Conservation (phyloP, 1,140 invertebrate genomes). For the Drosophila obscura region DNA sequence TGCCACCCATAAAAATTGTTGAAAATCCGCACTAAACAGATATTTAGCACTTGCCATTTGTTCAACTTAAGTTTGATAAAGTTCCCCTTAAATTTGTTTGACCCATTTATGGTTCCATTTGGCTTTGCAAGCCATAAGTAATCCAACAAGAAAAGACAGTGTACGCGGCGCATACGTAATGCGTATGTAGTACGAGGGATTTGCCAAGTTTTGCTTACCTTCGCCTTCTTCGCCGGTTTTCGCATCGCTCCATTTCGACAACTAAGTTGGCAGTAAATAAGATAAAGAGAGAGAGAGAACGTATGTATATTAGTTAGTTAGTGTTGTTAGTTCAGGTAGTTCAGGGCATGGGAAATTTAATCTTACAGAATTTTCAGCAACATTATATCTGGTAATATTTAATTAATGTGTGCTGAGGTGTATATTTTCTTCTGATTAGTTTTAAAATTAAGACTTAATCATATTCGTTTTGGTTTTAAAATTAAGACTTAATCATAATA, state of each 20-base stretch:
- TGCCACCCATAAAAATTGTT: too few species aligned
- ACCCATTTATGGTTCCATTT: too few species aligned
- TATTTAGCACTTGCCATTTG: too few species aligned
- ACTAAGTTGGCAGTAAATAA: slow-evolving; percentile 44
- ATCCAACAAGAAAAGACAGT: not conserved
- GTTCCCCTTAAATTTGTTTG: too few species aligned
- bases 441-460: too few species aligned
- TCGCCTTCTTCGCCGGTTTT: slow-evolving; percentile 80
- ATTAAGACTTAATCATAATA: too few species aligned
- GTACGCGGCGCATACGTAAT: slow-evolving; percentile 43
- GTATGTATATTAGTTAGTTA: slow-evolving; percentile 36
- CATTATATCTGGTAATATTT: not conserved
- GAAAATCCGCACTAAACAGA: too few species aligned
- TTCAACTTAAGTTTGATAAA: too few species aligned
- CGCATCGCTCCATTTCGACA: slow-evolving; percentile 83
- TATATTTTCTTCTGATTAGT: too few species aligned
- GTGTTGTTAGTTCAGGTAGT: slow-evolving; percentile 13
- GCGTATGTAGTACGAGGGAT: not conserved
- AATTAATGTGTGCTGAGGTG: not conserved
- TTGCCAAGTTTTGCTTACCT: slow-evolving; percentile 59
- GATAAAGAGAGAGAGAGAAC: slow-evolving; percentile 19
- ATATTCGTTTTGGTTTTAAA: too few species aligned
- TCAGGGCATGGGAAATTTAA: not conserved
- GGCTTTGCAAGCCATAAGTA: too few species aligned
- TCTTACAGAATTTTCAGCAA: not conserved